Evolutionary conservation across 2,797 vertebrate genomes (phyloP), one percentile per base, ranked within the genome.

Genomic region (Threskiornis aethiopicus): DNA sequence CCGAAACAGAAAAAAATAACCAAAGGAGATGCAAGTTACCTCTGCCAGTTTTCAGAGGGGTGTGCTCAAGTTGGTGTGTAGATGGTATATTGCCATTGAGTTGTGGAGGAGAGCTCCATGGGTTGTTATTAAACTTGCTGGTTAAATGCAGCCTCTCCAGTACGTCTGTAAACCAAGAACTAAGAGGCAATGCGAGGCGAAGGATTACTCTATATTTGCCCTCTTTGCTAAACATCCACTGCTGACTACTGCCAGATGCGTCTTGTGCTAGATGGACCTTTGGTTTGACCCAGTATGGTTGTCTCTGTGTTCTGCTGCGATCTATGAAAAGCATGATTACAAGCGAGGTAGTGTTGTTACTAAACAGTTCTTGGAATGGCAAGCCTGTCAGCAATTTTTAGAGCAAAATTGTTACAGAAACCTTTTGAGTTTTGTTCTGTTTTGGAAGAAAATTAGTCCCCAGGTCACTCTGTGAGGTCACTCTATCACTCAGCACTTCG

Each of bases 381-480:
- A 84, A 85, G 39, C 22, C 73, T 93, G 67, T 93, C 92, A 86
- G 72, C 57, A 44, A 73, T 58, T 78, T 83, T 89, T 70, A 73
- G 64, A 80, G 39, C 25, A 93, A 87, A 83, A 76, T 71, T 92
- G 89, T 95, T 84, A 44, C 72, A 73, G 49, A 91, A 96, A 88
- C 52, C 49, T 87, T 96, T 86, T 78, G 64, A 96, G 77, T 90
- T 93, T 90, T 75, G 29, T 59, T 95, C 83, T 91, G 64, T 41
- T 97, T 93, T 80, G 37, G 55, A 93, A 87, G 69, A 95, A 97
- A 96, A 95, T 87, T 61, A 89, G 88, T 96, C 94, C 73, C 95
- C 85, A 89, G 97, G 85, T 95, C 96, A 97, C 59, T 47, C 52
- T 93, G 92, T 89, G 96, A 96, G 85, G 90, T 96, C 93, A 97